Evolutionary conservation across 2,888 invertebrate genomes (phyloP), one percentile per base, ranked within the genome.

Genomic region (Unio delphinus): DNA sequence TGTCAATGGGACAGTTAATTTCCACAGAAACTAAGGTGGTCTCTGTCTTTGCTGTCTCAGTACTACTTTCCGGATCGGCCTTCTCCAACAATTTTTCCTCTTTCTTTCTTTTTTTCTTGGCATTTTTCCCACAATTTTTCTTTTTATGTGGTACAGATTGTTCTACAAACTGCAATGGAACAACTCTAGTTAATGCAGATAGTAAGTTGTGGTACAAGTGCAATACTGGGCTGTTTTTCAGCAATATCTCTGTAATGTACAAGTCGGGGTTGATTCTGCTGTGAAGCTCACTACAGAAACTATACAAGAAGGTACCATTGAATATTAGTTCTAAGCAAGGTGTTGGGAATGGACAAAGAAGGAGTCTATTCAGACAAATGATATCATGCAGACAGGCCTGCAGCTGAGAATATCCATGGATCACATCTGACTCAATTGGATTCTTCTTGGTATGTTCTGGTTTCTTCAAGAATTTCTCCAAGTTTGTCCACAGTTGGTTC

Each of bases 391-490:
- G 72, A 63, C 87, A 87, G 2, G 88, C 76, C 69, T 90, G 90
- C 61, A 88, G 85, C 78, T 90, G 89, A 20, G 87, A 80, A 61
- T 87, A 87, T 26, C 81, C 84, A 75, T 90, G 90, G 18, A 80
- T 68, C 7, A 78, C 69, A 17, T 62, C 59, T 45, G 73, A 70
- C 55, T 80, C 76, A 15, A 75, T 60, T 18, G 78, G 78, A 66
- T 76, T 67, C 63, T 75, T 79, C 30, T 64, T 70, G 4, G 70
- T 70, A 62, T 79, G 80, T 15, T 81, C 76, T 5, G 79, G 75
- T 55, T 70, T 74, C 20, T 34, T 63, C 59, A 75, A 75, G 68
- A 73, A 73, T 57, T 79, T 80, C 26, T 73, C 75, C 34, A 76
- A 45, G 54, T 72, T 69, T 63, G 74, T 71, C 30, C 58, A 68